phyloP scores from a whole-genome alignment of 2,888 invertebrate genomes.

The Augochlorella aurata region DNA sequence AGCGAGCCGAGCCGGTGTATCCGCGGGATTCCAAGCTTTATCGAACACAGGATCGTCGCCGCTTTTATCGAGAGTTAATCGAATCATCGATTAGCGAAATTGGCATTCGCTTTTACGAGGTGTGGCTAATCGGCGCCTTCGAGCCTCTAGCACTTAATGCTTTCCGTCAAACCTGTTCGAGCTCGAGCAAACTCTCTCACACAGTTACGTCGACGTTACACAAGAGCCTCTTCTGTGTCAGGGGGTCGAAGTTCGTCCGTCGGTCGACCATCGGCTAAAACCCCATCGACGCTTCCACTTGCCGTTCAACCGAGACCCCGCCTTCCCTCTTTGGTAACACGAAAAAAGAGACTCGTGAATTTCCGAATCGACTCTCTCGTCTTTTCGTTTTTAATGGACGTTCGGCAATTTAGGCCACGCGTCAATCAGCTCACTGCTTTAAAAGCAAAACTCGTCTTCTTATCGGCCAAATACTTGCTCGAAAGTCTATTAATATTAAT shows the following conservation, averaged over 20 bases:
- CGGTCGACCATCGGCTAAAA: constrained; percentile 41
- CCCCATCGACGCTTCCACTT: constrained; percentile 23
- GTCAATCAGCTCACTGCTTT: constrained; percentile 22
- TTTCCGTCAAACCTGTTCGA: constrained; percentile 73
- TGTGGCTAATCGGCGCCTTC: constrained; percentile 70
- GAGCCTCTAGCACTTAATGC: constrained; percentile 64
- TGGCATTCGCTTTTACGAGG: constrained; percentile 70
- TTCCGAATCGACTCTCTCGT: constrained; percentile 13
- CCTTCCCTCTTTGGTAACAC: neutral
- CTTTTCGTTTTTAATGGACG: constrained; percentile 22
- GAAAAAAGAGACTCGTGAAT: constrained; percentile 9
- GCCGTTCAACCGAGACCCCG: constrained; percentile 10
- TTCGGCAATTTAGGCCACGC: constrained; percentile 28
- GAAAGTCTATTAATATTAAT: constrained; percentile 46
- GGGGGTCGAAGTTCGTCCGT: constrained; percentile 67
- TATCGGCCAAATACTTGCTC: constrained; percentile 27
- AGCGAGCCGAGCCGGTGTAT: neutral
- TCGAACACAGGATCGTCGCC: constrained; percentile 19
- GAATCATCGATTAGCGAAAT: constrained; percentile 70
- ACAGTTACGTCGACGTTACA: neutral
- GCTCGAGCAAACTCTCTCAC: constrained; percentile 20
- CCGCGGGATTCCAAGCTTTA: neutral
- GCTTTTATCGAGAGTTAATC: constrained; percentile 47
- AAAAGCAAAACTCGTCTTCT: constrained; percentile 49
- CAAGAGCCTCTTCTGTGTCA: constrained; percentile 40